These are phyloP conservation scores for Furnarius figulus DNA, from an alignment of 2,113 vertebrate species.

Conservation along the genomic window DNA sequence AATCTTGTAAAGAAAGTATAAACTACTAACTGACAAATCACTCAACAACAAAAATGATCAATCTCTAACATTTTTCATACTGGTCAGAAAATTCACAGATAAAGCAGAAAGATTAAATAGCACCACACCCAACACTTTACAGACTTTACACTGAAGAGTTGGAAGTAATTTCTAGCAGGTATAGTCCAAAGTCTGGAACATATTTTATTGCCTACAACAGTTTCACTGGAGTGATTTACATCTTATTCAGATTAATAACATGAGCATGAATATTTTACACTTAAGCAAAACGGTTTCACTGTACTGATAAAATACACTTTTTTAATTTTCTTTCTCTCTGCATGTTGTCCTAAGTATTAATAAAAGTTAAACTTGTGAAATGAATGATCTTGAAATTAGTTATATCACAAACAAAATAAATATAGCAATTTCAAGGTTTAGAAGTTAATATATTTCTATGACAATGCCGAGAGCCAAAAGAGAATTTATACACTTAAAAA, in stretches of 20 bases:
- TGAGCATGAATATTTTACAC: neutral
- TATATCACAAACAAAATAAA: neutral
- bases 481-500: neutral
- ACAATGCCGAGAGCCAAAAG: neutral
- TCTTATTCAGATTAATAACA: neutral
- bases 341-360: neutral
- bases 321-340: neutral
- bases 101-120: neutral
- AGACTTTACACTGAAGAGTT: neutral
- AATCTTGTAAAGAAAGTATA: neutral
- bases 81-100: neutral
- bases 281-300: neutral
- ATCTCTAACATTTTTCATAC: neutral
- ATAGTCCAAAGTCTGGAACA: slow-evolving; percentile 10
- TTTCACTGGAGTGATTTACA: neutral
- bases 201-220: neutral
- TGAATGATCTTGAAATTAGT: neutral
- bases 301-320: neutral
- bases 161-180: neutral
- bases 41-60: neutral
- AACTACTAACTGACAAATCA: neutral
- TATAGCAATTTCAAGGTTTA: neutral
- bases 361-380: neutral
- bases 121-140: neutral
- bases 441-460: neutral